These are phyloP conservation scores for Eurosta solidaginis DNA, from an alignment of 1,140 invertebrate genomes.

Conservation along the genomic window DNA sequence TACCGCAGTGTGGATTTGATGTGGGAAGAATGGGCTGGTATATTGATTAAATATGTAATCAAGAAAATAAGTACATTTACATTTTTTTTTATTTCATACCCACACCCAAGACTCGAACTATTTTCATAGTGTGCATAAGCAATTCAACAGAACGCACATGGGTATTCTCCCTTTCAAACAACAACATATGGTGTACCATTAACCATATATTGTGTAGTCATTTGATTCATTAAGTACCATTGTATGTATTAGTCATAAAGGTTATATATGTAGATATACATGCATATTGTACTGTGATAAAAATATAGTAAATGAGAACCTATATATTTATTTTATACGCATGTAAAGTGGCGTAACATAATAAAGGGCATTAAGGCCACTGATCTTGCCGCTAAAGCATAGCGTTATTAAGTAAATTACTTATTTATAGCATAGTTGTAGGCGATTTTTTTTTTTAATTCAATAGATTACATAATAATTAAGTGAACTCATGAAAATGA, in stretches of 20 bases:
- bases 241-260: neutral
- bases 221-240: neutral
- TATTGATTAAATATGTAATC: too few species aligned
- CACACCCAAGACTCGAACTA: too few species aligned
- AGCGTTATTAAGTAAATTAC: neutral
- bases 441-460: neutral
- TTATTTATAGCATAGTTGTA: neutral
- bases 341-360: neutral
- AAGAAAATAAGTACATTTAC: too few species aligned
- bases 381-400: neutral
- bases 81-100: too few species aligned
- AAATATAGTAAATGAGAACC: conserved; percentile 3
- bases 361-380: conserved; percentile 10
- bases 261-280: neutral
- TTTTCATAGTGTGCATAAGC: too few species aligned
- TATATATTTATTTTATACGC: neutral
- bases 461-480: conserved; percentile 2
- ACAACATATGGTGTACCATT: too few species aligned
- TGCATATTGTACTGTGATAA: neutral
- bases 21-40: too few species aligned
- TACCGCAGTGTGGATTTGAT: too few species aligned
- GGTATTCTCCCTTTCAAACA: too few species aligned
- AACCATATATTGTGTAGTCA: too few species aligned
- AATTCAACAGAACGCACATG: too few species aligned
- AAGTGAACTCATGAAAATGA: too few species aligned